These are phyloP conservation scores for Enteromius paludinosus DNA, from an alignment of 2,797 vertebrate species.

Conservation along the genomic window DNA sequence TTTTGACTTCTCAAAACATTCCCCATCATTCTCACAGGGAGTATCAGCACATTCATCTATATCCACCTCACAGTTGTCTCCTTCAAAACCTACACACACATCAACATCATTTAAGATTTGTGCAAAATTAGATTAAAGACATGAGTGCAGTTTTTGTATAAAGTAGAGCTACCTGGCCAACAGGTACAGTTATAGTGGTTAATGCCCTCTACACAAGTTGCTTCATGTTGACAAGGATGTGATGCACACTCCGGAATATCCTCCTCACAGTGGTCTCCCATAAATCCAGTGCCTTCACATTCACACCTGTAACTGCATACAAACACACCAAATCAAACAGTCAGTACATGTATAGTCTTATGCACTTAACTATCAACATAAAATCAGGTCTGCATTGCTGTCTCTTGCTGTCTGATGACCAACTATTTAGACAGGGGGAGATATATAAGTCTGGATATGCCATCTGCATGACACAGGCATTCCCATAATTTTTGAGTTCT, in stretches of 20 bases:
- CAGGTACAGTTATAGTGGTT: conserved; percentile 87
- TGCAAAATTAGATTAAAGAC: not conserved
- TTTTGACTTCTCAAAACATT: conserved; percentile 87
- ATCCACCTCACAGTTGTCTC: conserved; percentile 86
- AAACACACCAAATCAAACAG: not conserved
- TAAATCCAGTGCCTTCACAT: conserved; percentile 87
- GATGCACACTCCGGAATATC: conserved; percentile 91
- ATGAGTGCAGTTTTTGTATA: not conserved
- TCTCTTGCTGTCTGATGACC: too few species aligned
- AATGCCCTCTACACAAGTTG: conserved; percentile 84
- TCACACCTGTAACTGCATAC: conserved; percentile 85
- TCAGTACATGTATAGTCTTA: not conserved
- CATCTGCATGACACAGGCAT: not conserved
- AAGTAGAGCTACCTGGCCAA: conserved; percentile 84
- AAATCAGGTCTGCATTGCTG: not conserved
- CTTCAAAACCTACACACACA: conserved; percentile 81
- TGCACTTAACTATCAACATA: not conserved
- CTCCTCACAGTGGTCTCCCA: conserved; percentile 84
- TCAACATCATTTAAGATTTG: not conserved
- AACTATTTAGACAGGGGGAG: not conserved
- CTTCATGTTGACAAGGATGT: conserved; percentile 85
- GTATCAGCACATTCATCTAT: conserved; percentile 82
- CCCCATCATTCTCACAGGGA: conserved; percentile 84
- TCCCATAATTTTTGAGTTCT: not conserved
- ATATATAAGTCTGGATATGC: not conserved